Percentiles rank a stretch among this genome's conserved stretches.
phyloP scores from a whole-genome alignment of 2,888 invertebrate genomes.

The Nemotelus nigrinus region DNA sequence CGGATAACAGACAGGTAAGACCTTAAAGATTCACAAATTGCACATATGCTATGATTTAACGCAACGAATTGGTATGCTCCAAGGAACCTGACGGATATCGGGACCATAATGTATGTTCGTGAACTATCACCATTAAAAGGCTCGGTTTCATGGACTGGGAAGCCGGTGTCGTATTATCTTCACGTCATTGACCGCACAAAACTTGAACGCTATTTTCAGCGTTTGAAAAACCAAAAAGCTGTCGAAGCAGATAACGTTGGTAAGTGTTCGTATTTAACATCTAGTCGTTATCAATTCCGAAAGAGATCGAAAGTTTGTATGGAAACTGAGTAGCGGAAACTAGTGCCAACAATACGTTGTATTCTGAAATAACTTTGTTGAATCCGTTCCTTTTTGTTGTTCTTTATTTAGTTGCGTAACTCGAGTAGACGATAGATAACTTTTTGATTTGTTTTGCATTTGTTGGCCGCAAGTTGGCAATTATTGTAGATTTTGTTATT shows the following conservation, averaged over 20 bases:
- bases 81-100: slow-evolving; percentile 96
- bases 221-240: slow-evolving; percentile 89
- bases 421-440: background rate
- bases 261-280: slow-evolving; percentile 49
- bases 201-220: slow-evolving; percentile 95
- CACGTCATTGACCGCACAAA: slow-evolving; percentile 98
- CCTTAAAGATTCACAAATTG: too few species aligned
- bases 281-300: slow-evolving; percentile 39
- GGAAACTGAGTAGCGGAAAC: background rate
- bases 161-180: slow-evolving; percentile 97
- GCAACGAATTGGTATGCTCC: background rate
- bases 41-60: too few species aligned
- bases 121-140: slow-evolving; percentile 95
- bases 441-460: background rate
- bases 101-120: slow-evolving; percentile 97
- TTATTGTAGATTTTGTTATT: background rate
- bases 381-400: slow-evolving; percentile 2
- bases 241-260: slow-evolving; percentile 63
- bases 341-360: slow-evolving; percentile 1
- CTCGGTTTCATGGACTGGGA: slow-evolving; percentile 99
- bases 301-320: slow-evolving; percentile 25
- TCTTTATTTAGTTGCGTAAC: background rate
- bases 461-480: background rate
- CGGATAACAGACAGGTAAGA: slow-evolving; percentile 85
- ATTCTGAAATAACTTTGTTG: background rate